Conservation (phyloP, 2,797 vertebrate genomes). For the Nyctibius grandis region DNA sequence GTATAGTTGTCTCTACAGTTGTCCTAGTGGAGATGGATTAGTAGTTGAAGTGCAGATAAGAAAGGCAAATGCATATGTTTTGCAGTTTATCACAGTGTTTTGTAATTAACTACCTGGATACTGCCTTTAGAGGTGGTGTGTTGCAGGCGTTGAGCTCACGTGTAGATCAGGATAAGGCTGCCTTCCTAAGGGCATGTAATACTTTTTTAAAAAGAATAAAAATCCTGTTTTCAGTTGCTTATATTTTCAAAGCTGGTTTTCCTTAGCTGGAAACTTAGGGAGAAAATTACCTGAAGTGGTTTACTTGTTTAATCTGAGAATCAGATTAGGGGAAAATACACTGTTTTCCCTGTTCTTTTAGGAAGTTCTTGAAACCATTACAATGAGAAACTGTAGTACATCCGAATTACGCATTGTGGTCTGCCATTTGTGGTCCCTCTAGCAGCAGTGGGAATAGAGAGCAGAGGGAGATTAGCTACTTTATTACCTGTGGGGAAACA, state of each 20-base stretch:
- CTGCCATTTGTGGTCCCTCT: not conserved
- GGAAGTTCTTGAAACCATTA: not conserved
- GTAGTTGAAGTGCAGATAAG: not conserved
- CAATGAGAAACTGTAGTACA: not conserved
- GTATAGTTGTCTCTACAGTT: not conserved
- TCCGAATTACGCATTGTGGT: not conserved
- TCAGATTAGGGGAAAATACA: not conserved
- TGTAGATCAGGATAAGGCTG: not conserved
- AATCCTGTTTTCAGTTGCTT: not conserved
- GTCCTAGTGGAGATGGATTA: not conserved
- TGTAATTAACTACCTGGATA: not conserved
- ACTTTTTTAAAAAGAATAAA: too few relatives aligned
- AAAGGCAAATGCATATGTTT: not conserved
- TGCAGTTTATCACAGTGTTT: not conserved
- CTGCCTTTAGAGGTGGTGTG: accelerated
- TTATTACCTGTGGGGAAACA: not conserved
- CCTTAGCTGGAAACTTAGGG: not conserved
- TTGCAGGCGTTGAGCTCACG: not conserved
- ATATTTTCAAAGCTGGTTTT: not conserved
- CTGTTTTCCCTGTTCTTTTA: not conserved
- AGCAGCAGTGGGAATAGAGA: not conserved
- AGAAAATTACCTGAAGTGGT: not conserved
- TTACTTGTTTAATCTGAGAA: not conserved
- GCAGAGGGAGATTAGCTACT: not conserved
- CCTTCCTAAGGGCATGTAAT: not conserved